These are phyloP conservation scores for Lepidostoma basale DNA, from an alignment of 1,140 invertebrate genomes.

Conservation along the genomic window DNA sequence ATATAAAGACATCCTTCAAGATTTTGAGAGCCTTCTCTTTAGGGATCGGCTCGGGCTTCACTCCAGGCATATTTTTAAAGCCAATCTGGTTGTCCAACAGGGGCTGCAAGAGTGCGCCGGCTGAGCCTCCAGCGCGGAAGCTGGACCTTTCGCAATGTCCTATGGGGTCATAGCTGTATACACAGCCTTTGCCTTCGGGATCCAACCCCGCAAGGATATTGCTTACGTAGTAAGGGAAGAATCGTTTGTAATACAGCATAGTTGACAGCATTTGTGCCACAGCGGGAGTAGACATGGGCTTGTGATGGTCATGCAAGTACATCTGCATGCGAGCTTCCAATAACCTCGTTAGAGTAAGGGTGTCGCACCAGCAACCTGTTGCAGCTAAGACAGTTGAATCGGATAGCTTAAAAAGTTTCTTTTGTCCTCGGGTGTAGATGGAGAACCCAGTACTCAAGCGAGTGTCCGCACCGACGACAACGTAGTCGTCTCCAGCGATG, in stretches of 20 bases:
- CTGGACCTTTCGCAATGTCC: constrained; percentile 86
- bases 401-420: constrained; percentile 83
- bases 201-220: constrained; percentile 93
- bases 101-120: constrained; percentile 79
- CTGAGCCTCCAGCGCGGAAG: constrained; percentile 86
- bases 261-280: constrained; percentile 95
- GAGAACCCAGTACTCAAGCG: constrained; percentile 90
- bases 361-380: constrained; percentile 97
- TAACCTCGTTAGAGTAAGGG: constrained; percentile 88
- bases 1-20: constrained; percentile 95
- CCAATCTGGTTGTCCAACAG: constrained; percentile 91
- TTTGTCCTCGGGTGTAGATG: constrained; percentile 87
- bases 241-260: constrained; percentile 94
- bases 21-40: constrained; percentile 82
- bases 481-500: constrained; percentile 91
- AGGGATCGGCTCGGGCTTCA: constrained; percentile 66
- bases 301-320: constrained; percentile 95
- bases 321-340: constrained; percentile 89
- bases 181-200: constrained; percentile 86
- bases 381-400: constrained; percentile 84
- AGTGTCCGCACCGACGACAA: constrained; percentile 87
- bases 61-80: constrained; percentile 80
- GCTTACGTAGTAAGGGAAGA: constrained; percentile 98
- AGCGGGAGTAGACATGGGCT: constrained; percentile 89
- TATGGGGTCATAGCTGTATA: constrained; percentile 96